Evolutionary conservation across 2,113 vertebrate genomes (phyloP), one percentile per base, ranked within the genome.

Genomic region (Periophthalmus modestus): DNA sequence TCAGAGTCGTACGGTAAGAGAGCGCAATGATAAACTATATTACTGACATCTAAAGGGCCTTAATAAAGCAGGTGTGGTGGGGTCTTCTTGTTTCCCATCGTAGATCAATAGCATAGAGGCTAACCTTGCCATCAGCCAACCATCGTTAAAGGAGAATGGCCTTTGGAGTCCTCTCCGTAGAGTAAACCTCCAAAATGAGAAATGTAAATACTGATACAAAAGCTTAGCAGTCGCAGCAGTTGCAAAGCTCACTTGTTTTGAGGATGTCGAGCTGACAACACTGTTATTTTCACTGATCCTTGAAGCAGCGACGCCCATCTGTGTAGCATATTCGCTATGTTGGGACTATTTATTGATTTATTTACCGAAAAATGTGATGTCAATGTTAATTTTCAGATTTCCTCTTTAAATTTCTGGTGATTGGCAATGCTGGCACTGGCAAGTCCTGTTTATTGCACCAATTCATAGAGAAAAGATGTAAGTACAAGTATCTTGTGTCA

Each of bases 401-500:
- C 90, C 93, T 97, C 79, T 97, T 97, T 91, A 97, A 97, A 89
- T 97, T 97, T 92, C 93, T 97, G 73, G 96, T 97, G 72, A 97
- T 97, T 62, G 96, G 96, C 63, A 97, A 96, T 71, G 96, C 96
- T 13, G 96, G 96, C 68, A 96, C 96, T 14, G 96, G 96, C 50
- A 97, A 97, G 76, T 97, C 94, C 61, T 94, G 94, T 78, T 86
- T 94, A 50, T 91, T 94, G 80, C 94, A 94, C 80, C 96, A 97
- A 91, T 97, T 97, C 86, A 97, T 97, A 84, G 96, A 97, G 82
- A 97, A 95, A 87, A 95, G 95, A 92, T 97, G 96, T 97, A 90
- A 96, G 95, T 94, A 43, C 34, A n/a, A n/a, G 10, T 19, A 24
- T 28, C 12, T 10, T 59, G 1, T 59, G 23, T 13, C 23, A 13